Percentiles rank a stretch among this genome's conserved stretches.
Conservation (phyloP, 1,140 invertebrate species). For the Megathymus violae region DNA sequence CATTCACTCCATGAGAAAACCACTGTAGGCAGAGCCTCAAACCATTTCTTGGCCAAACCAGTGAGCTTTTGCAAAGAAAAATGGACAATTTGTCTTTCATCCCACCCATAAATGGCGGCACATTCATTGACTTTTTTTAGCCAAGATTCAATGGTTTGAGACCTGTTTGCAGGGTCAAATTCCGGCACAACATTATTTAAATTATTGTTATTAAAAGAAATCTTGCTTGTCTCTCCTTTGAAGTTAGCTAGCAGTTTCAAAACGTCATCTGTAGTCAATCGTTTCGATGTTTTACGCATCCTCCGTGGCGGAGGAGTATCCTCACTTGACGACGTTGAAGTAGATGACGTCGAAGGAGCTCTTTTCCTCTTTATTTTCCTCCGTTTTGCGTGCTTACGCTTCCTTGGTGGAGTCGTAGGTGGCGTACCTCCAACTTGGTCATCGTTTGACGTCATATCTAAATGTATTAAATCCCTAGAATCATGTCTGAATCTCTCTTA, state of each 20-base stretch:
- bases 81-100: conserved; percentile 16
- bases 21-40: conserved; percentile 7
- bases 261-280: conserved; percentile 16
- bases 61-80: conserved; percentile 19
- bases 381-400: conserved; percentile 16
- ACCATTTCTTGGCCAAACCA: conserved; percentile 18
- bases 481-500: background rate
- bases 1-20: conserved; percentile 21
- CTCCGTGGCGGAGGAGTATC: conserved; percentile 1
- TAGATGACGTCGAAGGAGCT: conserved; percentile 18
- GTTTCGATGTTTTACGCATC: conserved; percentile 17
- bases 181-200: conserved; percentile 29
- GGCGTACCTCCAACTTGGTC: conserved; percentile 15
- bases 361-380: conserved; percentile 30
- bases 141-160: conserved; percentile 13
- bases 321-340: conserved; percentile 15
- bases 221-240: conserved; percentile 5
- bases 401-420: conserved; percentile 33
- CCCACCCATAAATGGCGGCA: conserved; percentile 23
- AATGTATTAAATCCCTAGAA: conserved; percentile 1
- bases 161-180: conserved; percentile 27
- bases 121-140: conserved; percentile 23
- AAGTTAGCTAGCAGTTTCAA: conserved; percentile 26
- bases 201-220: too few relatives aligned
- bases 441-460: conserved; percentile 7